Evolutionary conservation across 92 coral and sea anemone species (phyloP).

Genomic region (Epizoanthus stellaris): DNA sequence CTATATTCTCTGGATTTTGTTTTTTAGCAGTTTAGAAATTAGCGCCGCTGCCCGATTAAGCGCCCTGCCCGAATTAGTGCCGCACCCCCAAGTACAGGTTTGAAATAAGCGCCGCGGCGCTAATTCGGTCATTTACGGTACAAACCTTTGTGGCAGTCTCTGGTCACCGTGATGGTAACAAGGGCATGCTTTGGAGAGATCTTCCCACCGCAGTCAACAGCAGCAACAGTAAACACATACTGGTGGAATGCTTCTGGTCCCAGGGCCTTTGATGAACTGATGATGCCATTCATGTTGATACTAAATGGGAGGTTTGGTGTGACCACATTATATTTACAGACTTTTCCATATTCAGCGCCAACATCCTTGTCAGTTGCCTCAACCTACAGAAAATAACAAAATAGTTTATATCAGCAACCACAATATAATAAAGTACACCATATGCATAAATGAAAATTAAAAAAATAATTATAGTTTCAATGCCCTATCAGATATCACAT

Average conservation of each 20-base stretch:
- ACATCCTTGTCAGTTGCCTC: slow-evolving; percentile 80
- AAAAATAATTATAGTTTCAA: too few relatives aligned
- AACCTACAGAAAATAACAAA: slow-evolving; percentile 56
- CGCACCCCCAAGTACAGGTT: too few relatives aligned
- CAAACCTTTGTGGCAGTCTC: slow-evolving; percentile 80
- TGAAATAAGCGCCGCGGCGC: too few relatives aligned
- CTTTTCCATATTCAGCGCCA: slow-evolving; percentile 69
- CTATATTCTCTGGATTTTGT: too few relatives aligned
- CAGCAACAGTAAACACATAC: slow-evolving; percentile 83
- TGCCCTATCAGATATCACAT: too few relatives aligned
- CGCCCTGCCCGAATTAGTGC: too few relatives aligned
- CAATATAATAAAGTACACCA: too few relatives aligned
- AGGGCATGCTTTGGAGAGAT: slow-evolving; percentile 66
- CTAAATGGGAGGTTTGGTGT: slow-evolving; percentile 77
- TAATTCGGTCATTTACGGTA: too few relatives aligned
- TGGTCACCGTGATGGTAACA: slow-evolving; percentile 70
- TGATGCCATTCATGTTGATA: slow-evolving; percentile 70
- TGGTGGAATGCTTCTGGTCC: slow-evolving; percentile 66
- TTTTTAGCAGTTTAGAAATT: too few relatives aligned
- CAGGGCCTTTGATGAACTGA: slow-evolving; percentile 72
- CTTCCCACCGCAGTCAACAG: slow-evolving; percentile 89
- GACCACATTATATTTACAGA: slow-evolving; percentile 79
- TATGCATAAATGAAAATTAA: too few relatives aligned
- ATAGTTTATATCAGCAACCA: not conserved
- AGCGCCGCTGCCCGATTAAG: too few relatives aligned